Conservation (phyloP, 2,113 vertebrate species). For the Hypanus sabinus region DNA sequence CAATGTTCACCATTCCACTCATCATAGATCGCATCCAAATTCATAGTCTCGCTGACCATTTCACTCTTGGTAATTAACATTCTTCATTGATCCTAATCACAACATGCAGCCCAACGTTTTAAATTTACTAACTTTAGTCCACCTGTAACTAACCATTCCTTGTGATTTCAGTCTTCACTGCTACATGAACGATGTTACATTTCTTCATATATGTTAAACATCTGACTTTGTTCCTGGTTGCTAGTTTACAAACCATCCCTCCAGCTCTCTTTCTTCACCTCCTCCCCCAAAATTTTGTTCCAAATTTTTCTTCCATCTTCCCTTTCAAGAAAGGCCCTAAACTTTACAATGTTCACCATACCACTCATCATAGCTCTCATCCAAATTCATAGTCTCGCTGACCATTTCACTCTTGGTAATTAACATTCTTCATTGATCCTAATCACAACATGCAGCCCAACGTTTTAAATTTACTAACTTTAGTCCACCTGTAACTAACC, state of each 20-base stretch:
- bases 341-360: neutral
- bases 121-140: neutral
- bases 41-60: neutral
- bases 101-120: neutral
- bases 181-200: neutral
- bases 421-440: neutral
- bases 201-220: neutral
- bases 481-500: neutral
- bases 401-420: neutral
- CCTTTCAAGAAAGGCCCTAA: neutral
- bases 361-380: neutral
- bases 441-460: neutral
- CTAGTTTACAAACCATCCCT: neutral
- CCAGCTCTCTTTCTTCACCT: neutral
- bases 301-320: neutral
- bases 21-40: neutral
- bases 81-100: neutral
- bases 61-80: neutral
- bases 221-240: neutral
- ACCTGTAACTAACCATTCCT: neutral
- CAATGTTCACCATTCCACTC: neutral
- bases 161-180: neutral
- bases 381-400: neutral
- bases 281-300: neutral
- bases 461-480: neutral